Evolutionary conservation across 1,140 invertebrate species (phyloP).

Genomic region (Cydia strobilella): DNA sequence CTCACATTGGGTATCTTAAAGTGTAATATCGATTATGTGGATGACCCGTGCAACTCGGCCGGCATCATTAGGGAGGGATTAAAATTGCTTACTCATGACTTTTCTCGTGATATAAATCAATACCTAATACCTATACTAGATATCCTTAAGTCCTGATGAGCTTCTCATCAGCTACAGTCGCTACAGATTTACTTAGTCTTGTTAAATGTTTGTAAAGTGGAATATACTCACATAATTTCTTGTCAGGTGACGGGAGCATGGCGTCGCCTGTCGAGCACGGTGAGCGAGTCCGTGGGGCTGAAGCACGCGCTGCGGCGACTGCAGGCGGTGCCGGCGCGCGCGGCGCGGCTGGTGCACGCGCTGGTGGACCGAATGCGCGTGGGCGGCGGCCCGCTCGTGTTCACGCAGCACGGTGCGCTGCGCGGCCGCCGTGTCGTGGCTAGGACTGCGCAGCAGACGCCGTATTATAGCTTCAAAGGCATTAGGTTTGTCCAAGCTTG

Average conservation of each 20-base stretch:
- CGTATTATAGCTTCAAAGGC: constrained; percentile 82
- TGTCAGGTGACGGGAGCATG: constrained; percentile 74
- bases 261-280: constrained; percentile 70
- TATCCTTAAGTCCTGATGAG: too few species aligned
- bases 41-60: too few species aligned
- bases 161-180: too few species aligned
- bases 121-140: too few species aligned
- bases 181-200: background rate
- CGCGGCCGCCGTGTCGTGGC: constrained; percentile 77
- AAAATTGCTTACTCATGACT: too few species aligned
- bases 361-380: constrained; percentile 75
- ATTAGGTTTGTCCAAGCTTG: constrained; percentile 57
- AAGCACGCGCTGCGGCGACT: constrained; percentile 72
- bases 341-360: constrained; percentile 71
- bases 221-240: background rate
- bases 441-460: constrained; percentile 74
- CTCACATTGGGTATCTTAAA: too few species aligned
- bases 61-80: too few species aligned
- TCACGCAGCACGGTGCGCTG: constrained; percentile 76
- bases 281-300: constrained; percentile 73
- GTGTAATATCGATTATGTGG: too few species aligned
- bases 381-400: constrained; percentile 75
- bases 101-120: too few species aligned
- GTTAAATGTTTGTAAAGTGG: background rate
- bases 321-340: constrained; percentile 70